Percentiles rank a stretch among this genome's conserved stretches.
phyloP scores from a whole-genome alignment of 2,888 invertebrate species.

The Caenorhabditis auriculariae region DNA sequence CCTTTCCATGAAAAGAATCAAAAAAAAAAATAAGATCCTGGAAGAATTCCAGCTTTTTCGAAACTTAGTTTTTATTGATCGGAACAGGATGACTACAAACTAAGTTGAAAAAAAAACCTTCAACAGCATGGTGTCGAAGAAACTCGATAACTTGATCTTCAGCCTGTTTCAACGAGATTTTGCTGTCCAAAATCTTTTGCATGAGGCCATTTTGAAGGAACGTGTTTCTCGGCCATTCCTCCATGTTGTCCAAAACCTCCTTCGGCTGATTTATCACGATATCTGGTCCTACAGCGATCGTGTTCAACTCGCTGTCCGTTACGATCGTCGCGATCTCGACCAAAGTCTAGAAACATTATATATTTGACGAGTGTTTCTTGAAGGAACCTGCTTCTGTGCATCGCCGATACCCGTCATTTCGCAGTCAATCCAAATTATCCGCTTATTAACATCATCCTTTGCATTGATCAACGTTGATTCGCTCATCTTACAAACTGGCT shows the following conservation, averaged over 20 bases:
- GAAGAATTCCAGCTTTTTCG: too few relatives aligned
- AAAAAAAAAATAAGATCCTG: not conserved
- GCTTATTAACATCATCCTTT: constrained; percentile 15
- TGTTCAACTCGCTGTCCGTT: constrained; percentile 72
- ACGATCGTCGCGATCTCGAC: constrained; percentile 86
- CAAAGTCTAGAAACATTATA: constrained; percentile 71
- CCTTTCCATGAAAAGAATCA: constrained; percentile 6
- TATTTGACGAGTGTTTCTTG: not conserved
- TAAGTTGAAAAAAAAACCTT: constrained; percentile 3
- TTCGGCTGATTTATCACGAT: constrained; percentile 80
- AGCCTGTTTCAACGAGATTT: constrained; percentile 25
- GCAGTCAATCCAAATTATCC: constrained; percentile 57
- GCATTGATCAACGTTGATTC: too few relatives aligned
- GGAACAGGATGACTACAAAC: too few relatives aligned
- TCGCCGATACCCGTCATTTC: constrained; percentile 85
- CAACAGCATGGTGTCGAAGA: constrained; percentile 15
- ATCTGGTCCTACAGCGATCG: constrained; percentile 68
- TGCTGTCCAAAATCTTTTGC: constrained; percentile 69
- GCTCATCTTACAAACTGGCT: too few relatives aligned
- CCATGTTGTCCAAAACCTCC: constrained; percentile 76
- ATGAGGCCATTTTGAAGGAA: constrained; percentile 84
- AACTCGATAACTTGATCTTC: constrained; percentile 29
- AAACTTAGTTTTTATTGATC: too few relatives aligned
- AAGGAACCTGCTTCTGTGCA: constrained; percentile 42
- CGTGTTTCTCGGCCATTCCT: constrained; percentile 79